These are phyloP conservation scores for Catharus minimus DNA, from an alignment of 2,113 vertebrate species.

Conservation along the genomic window DNA sequence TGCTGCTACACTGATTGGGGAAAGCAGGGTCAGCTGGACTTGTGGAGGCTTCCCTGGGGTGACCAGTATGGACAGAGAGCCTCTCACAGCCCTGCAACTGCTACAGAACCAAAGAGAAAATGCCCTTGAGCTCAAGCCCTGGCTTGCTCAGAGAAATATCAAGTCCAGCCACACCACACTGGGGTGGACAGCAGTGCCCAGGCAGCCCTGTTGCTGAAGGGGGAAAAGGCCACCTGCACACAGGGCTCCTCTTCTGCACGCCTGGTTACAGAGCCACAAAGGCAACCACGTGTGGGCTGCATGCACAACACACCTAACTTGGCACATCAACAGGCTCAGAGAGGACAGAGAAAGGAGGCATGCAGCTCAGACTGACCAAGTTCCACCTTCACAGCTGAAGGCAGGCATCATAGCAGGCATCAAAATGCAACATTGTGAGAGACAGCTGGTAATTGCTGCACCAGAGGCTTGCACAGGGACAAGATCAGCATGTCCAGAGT, in stretches of 20 bases:
- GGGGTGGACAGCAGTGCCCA: rapidly evolving
- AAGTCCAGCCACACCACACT: background rate
- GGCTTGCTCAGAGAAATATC: background rate
- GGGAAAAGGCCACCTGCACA: background rate
- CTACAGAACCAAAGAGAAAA: background rate
- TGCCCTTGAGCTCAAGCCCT: background rate
- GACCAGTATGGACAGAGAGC: background rate
- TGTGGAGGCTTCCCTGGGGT: background rate
- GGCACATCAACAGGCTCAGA: rapidly evolving
- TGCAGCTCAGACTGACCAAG: background rate
- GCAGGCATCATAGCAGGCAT: background rate
- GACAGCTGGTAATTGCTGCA: background rate
- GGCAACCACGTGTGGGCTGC: rapidly evolving
- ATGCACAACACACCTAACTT: too few relatives aligned
- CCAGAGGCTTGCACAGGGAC: background rate
- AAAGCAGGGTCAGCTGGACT: background rate
- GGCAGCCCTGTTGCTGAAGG: rapidly evolving
- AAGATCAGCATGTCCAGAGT: background rate
- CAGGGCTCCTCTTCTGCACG: background rate
- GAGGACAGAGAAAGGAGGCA: background rate
- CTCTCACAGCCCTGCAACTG: background rate
- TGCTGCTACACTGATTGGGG: background rate
- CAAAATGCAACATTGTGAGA: background rate
- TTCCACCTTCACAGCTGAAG: background rate
- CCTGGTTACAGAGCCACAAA: background rate